phyloP scores from a whole-genome alignment of 1,140 invertebrate species.

The Dermatophagoides farinae region DNA sequence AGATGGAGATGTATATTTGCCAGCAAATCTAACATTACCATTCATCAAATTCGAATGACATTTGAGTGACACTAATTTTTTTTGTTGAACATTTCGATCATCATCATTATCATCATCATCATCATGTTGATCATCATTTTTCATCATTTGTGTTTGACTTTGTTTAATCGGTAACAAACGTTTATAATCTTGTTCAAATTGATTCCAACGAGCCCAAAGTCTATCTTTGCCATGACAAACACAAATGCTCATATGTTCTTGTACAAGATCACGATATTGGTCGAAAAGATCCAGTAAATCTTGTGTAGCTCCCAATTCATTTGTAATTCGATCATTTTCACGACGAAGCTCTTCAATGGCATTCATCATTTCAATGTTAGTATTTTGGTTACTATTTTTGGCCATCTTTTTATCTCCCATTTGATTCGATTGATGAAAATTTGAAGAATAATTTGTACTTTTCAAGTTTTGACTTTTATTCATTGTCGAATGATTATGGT shows the following conservation, averaged over 20 bases:
- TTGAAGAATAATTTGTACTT: too few relatives aligned
- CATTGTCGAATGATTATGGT: too few relatives aligned
- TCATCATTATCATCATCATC: not conserved
- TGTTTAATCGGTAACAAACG: not conserved
- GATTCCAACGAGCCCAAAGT: not conserved
- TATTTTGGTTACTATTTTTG: not conserved
- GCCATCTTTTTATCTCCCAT: too few relatives aligned
- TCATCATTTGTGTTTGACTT: not conserved
- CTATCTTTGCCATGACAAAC: not conserved
- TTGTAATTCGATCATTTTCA: not conserved
- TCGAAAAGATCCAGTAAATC: conserved; percentile 1
- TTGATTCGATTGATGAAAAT: too few relatives aligned
- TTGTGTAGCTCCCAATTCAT: not conserved
- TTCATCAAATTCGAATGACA: not conserved
- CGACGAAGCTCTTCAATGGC: not conserved
- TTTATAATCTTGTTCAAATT: not conserved
- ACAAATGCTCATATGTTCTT: conserved; percentile 3
- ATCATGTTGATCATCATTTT: not conserved
- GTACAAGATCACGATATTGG: not conserved
- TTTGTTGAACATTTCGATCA: not conserved
- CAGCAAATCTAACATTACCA: too few relatives aligned
- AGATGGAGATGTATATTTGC: too few relatives aligned
- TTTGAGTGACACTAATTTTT: not conserved
- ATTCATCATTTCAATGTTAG: not conserved
- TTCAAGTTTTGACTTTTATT: too few relatives aligned